phyloP scores from a whole-genome alignment of 2,797 vertebrate species.

The Syncerus caffer region DNA sequence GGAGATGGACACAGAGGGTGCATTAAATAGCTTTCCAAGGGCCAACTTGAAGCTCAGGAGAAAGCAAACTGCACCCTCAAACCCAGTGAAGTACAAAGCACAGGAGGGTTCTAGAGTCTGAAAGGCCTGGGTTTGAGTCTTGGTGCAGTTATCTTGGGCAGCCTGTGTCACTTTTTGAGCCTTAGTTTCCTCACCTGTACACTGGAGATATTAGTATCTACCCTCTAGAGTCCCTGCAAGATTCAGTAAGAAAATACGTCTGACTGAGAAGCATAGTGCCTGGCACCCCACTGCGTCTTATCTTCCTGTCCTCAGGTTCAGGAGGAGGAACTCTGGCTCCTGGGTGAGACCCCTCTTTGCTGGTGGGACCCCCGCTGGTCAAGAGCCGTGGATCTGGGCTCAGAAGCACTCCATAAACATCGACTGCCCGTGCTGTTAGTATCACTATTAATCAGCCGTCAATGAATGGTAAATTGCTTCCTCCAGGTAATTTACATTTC shows the following conservation, averaged over 20 bases:
- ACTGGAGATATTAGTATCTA: background rate
- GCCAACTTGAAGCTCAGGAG: background rate
- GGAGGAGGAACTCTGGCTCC: background rate
- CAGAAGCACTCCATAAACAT: background rate
- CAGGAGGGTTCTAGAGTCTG: background rate
- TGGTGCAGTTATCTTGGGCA: background rate
- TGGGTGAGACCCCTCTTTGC: background rate
- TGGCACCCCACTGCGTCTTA: background rate
- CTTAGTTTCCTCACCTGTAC: background rate
- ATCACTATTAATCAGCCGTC: background rate
- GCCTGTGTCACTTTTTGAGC: background rate
- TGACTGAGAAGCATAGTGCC: background rate
- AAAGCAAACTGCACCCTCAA: background rate
- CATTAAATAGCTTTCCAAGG: background rate
- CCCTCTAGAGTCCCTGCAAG: background rate
- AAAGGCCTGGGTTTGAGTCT: background rate
- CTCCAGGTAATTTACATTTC: constrained; percentile 18
- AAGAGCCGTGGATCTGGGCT: background rate
- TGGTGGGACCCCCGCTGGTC: background rate
- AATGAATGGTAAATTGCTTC: constrained; percentile 24
- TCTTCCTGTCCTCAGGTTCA: background rate
- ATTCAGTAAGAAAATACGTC: background rate
- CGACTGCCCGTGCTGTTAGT: background rate
- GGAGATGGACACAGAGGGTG: background rate
- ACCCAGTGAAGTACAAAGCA: background rate